These are phyloP conservation scores for Drosophila takahashii DNA, from an alignment of 1,140 invertebrate genomes.

Conservation along the genomic window DNA sequence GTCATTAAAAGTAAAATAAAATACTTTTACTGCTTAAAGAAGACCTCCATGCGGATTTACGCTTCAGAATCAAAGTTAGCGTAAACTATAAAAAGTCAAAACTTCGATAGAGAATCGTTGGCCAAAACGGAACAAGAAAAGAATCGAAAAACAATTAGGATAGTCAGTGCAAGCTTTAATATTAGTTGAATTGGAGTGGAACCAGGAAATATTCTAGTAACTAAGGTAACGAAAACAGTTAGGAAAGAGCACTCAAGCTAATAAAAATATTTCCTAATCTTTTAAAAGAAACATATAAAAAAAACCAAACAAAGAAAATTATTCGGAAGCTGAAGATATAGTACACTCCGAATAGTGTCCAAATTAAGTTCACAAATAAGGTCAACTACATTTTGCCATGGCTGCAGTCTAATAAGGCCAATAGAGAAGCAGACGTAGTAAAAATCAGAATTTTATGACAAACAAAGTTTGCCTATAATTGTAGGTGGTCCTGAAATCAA, in stretches of 20 bases:
- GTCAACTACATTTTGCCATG: too few relatives aligned
- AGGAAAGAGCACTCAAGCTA: too few relatives aligned
- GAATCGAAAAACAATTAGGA: background rate
- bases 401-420: conserved; percentile 14
- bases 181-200: background rate
- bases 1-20: conserved; percentile 74
- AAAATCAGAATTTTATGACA: conserved; percentile 7
- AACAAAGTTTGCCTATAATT: conserved; percentile 14
- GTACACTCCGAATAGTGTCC: too few relatives aligned
- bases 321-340: too few relatives aligned
- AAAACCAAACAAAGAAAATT: too few relatives aligned
- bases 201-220: too few relatives aligned
- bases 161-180: background rate
- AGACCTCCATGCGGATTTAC: background rate
- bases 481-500: background rate
- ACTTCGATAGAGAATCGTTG: background rate
- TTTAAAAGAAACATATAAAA: too few relatives aligned
- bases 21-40: conserved; percentile 54
- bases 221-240: too few relatives aligned
- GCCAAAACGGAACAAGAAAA: background rate
- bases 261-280: too few relatives aligned
- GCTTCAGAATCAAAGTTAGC: conserved; percentile 15
- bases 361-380: too few relatives aligned
- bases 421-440: background rate
- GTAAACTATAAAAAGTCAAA: background rate